Base-by-base conservation (phyloP, 2,888 invertebrate species). In the Noctua janthe region DNA sequence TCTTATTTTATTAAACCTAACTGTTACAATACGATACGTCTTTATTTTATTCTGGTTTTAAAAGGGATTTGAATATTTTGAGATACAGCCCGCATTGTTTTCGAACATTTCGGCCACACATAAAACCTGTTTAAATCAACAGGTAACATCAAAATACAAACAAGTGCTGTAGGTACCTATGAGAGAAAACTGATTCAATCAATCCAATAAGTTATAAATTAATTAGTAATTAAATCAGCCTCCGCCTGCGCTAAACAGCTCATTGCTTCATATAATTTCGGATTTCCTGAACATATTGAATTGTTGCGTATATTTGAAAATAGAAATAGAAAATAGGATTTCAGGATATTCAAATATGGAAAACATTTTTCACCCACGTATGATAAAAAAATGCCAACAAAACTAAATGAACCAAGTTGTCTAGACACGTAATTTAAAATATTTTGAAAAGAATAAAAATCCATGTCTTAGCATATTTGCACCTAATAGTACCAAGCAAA, bases 121-220 rank as follows among this genome's bases (percentile, higher is more conserved):
- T 13, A 29, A 59, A 62, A 29, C 15, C 62, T 15, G 59, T n/a
- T 59, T n/a, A 59, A n/a, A 59, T 59, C 13, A 59, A 59, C 13
- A n/a, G 59, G 29, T 29, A 62, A 6, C 7, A 29, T 62, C 29
- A 29, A 39, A 5, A 29, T 6, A 62, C 15, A 62, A 15, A 59
- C 56, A n/a, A 56, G n/a, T 11, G 23, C 11, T 56, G 56, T 56
- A 23, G 23, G 54, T 23, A 39, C 39, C 39, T 39, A 39, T 39
- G 39, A 5, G 39, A 39, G 23, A 56, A 56, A 23, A 10, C 10
- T 23, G 10, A 62, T 62, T 29, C 29, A 62, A 62, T 15, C 1
- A n/a, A 59, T 59, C n/a, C n/a, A n/a, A 10, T 56, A 11, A 35
- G 17, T 62, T 49, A 74, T 10, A 2, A 75, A 74, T 76, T n/a